Evolutionary conservation across 2,113 vertebrate species (phyloP).

Genomic region (Eudyptes chrysolophus): DNA sequence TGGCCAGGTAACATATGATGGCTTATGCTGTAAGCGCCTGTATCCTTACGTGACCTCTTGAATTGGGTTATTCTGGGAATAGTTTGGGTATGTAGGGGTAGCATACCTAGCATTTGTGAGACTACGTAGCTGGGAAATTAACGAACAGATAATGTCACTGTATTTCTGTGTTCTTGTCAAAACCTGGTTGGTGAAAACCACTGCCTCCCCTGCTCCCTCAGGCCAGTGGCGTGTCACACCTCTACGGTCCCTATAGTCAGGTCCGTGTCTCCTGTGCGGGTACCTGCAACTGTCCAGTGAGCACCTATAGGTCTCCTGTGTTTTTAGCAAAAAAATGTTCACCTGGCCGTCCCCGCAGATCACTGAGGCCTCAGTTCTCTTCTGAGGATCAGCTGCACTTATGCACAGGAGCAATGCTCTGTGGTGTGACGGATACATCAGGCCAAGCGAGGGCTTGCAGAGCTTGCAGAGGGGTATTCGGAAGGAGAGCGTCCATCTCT

Average conservation of each 20-base stretch:
- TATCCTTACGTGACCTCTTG: not conserved
- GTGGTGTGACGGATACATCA: not conserved
- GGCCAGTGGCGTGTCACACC: not conserved
- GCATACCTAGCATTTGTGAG: not conserved
- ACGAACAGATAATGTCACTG: not conserved
- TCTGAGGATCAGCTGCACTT: not conserved
- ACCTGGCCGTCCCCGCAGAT: not conserved
- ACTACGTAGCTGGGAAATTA: not conserved
- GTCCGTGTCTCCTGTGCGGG: not conserved
- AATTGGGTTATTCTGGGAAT: not conserved
- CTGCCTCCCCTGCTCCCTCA: not conserved
- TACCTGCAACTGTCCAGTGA: not conserved
- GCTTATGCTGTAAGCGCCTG: not conserved
- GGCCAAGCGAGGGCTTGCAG: not conserved
- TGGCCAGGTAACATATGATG: not conserved
- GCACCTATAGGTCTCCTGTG: not conserved
- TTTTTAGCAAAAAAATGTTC: not conserved
- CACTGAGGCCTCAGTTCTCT: not conserved
- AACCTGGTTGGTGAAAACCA: not conserved
- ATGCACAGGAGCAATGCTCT: not conserved
- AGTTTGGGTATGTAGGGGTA: not conserved
- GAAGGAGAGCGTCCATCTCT: not conserved
- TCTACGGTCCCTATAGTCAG: not conserved
- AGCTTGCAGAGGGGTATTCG: not conserved
- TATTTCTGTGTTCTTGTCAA: not conserved